Evolutionary conservation across 1,140 invertebrate species (phyloP), one percentile per base, ranked within the genome.

Genomic region (Heliothis subflexa): DNA sequence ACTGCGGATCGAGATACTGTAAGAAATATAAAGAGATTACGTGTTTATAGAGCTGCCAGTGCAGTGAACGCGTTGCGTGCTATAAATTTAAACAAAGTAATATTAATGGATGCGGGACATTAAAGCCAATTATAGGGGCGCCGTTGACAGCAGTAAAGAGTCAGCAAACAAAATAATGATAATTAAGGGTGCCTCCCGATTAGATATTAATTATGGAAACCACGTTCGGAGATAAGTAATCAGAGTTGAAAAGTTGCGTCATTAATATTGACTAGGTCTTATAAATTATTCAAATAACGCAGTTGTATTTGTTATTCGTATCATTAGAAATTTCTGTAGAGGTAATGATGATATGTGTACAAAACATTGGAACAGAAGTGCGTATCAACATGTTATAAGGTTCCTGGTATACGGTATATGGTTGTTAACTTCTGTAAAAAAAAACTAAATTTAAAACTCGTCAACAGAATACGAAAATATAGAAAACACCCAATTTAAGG

Each of bases 201-300:
- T 55, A 66, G 62, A 49, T 81, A 76, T 83, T 82, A 82, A 81
- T 84, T 83, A 86, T 86, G 80, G 73, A 80, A 25, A 80, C 74
- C 85, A 85, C 83, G 83, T 83, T 61, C 76, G 25, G 28, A 74
- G 70, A 79, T 79, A 78, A 81, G 79, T 83, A 86, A 86, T 83
- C 81, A 82, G 59, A 80, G 83, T 82, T 82, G 74, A 82, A 83
- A 83, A 84, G 80, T 79, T 72, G n/a, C n/a, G 78, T 59, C 77
- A 78, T 86, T 86, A 83, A 81, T 81, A 84, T 83, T 83, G 78
- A 78, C 70, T 79, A 81, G 79, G 40, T 61, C 57, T 71, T 57
- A 80, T 82, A 74, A 77, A 81, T 84, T 80, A 84, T 82, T 84
- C 77, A 80, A 14, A 54, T 57, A 74, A 12, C 47, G 73, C 28